These are phyloP conservation scores for Trypoxylon attenuatum DNA, from an alignment of 2,888 invertebrate genomes.

Conservation along the genomic window DNA sequence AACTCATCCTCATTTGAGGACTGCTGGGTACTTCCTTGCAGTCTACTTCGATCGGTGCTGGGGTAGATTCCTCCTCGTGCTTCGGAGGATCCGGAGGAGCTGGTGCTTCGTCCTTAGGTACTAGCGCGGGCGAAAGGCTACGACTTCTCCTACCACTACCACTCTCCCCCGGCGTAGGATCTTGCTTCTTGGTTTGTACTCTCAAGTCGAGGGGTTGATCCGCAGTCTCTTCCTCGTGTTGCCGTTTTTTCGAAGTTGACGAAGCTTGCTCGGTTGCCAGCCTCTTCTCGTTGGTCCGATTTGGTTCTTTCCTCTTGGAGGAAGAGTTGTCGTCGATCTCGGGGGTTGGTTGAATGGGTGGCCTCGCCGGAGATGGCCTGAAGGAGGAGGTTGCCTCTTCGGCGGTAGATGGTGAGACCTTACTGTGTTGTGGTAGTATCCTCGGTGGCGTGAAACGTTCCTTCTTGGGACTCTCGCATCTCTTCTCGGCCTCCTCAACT, in stretches of 20 bases:
- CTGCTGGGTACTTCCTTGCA: conserved; percentile 41
- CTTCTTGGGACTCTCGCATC: conserved; percentile 77
- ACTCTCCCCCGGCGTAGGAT: conserved; percentile 13
- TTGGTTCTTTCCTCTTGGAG: not conserved
- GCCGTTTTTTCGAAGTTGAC: conserved; percentile 10
- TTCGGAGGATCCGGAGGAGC: conserved; percentile 30
- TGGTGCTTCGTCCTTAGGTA: conserved; percentile 31
- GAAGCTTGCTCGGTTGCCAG: conserved; percentile 23
- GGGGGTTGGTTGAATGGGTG: conserved; percentile 71
- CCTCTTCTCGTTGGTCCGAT: conserved; percentile 58
- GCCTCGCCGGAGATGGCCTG: conserved; percentile 81
- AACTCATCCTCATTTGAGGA: conserved; percentile 45
- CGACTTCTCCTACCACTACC: conserved; percentile 33
- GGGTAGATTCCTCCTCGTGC: conserved; percentile 30
- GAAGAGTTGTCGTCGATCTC: conserved; percentile 61
- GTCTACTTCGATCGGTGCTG: conserved; percentile 33
- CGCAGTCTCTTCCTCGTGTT: conserved; percentile 50
- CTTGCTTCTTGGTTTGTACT: conserved; percentile 64
- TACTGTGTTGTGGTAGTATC: conserved; percentile 72
- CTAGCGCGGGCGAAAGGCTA: conserved; percentile 38
- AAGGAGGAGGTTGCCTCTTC: conserved; percentile 81
- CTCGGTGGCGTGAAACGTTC: conserved; percentile 79
- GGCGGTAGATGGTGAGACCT: conserved; percentile 81
- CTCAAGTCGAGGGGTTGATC: conserved; percentile 69
- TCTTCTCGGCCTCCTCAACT: conserved; percentile 76